Evolutionary conservation across 30 jellyfish, hydroid and myxozoan species (phyloP).

Genomic region (Catostylus mosaicus): DNA sequence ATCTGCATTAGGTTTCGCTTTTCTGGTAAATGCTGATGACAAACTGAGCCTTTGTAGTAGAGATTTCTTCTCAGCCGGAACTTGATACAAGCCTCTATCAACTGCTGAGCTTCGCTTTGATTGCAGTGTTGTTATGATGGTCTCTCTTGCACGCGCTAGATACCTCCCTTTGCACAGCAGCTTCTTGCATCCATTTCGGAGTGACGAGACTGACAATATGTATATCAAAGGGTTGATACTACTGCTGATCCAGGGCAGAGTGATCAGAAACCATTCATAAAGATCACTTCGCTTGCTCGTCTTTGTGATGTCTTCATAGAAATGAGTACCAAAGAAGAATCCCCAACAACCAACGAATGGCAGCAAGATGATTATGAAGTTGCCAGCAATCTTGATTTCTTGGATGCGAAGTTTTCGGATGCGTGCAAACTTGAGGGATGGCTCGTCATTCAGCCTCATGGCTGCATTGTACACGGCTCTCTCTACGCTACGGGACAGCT

Average conservation of each 20-base stretch:
- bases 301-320: conserved; percentile 44
- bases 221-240: conserved; percentile 70
- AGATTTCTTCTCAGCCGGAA: conserved; percentile 5
- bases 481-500: conserved; percentile 45
- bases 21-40: not conserved
- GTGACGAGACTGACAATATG: conserved; percentile 42
- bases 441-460: not conserved
- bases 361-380: conserved; percentile 47
- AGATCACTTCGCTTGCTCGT: conserved; percentile 4
- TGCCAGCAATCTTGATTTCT: conserved; percentile 58
- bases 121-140: conserved; percentile 27
- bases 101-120: conserved; percentile 41
- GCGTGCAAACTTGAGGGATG: conserved; percentile 5
- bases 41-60: not conserved
- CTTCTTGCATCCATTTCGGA: conserved; percentile 67
- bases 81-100: conserved; percentile 25
- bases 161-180: conserved; percentile 43
- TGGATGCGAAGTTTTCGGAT: conserved; percentile 37
- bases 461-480: conserved; percentile 26
- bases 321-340: conserved; percentile 66
- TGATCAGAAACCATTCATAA: conserved; percentile 52
- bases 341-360: conserved; percentile 82
- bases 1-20: not conserved
- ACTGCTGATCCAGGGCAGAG: conserved; percentile 69
- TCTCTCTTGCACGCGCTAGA: conserved; percentile 36